These are phyloP conservation scores for Percina caprodes DNA, from an alignment of 2,113 vertebrate species.

Conservation along the genomic window DNA sequence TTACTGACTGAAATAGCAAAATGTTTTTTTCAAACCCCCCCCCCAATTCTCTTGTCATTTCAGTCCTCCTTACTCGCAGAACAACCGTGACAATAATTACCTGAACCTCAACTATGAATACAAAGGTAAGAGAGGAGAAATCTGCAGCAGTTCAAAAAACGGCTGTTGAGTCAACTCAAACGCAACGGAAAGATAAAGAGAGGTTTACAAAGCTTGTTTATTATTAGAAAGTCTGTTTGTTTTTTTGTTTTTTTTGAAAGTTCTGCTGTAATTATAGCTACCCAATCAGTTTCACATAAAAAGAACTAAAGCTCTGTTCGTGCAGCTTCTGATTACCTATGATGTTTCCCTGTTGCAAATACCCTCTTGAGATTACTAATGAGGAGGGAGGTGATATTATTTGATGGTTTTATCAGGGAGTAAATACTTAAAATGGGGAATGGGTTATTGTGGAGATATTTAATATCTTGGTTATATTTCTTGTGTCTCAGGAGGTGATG, in stretches of 20 bases:
- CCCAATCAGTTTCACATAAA: slow-evolving; percentile 26
- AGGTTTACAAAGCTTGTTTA: neutral
- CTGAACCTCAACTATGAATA: slow-evolving; percentile 86
- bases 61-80: slow-evolving; percentile 85
- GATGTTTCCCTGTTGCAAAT: neutral
- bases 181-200: slow-evolving; percentile 7
- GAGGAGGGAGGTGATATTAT: slow-evolving; percentile 13
- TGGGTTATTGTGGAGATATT: slow-evolving; percentile 2
- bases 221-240: slow-evolving; percentile 6
- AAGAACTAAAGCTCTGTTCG: neutral
- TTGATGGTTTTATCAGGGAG: slow-evolving; percentile 24
- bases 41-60: slow-evolving; percentile 61
- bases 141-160: slow-evolving; percentile 13
- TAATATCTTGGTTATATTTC: slow-evolving; percentile 34
- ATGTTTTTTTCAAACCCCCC: slow-evolving; percentile 20
- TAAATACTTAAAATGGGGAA: slow-evolving; percentile 33
- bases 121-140: slow-evolving; percentile 80
- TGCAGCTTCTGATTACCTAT: slow-evolving; percentile 1
- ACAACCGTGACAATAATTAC: slow-evolving; percentile 87
- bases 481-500: slow-evolving; percentile 29
- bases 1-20: slow-evolving; percentile 49
- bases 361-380: slow-evolving; percentile 32
- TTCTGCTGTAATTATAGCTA: slow-evolving; percentile 22
- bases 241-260: neutral
- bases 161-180: slow-evolving; percentile 15